Conservation (phyloP, 2,797 vertebrate genomes). For the Petrocephalus schoutedeni region DNA sequence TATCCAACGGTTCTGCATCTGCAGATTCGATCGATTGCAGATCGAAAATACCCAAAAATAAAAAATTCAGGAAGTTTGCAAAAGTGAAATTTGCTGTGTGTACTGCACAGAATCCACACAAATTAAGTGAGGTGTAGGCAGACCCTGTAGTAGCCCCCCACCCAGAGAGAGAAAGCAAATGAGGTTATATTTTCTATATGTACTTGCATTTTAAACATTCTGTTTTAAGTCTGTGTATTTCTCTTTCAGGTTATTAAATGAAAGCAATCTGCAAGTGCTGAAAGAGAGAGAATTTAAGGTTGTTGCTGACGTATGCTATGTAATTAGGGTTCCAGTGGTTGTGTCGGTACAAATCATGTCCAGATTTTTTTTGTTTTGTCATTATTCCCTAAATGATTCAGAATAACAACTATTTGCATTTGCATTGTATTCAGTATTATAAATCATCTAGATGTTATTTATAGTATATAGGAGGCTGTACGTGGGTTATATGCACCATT, state of each 20-base stretch:
- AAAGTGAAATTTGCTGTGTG: background rate
- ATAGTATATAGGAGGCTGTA: background rate
- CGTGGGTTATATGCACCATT: background rate
- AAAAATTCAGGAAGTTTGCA: background rate
- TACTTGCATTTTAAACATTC: background rate
- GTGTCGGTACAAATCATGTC: background rate
- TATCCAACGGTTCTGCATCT: background rate
- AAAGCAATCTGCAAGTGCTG: background rate
- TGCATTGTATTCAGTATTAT: background rate
- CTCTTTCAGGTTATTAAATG: background rate
- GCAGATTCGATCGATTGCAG: background rate
- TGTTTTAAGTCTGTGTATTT: background rate
- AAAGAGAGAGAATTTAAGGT: background rate
- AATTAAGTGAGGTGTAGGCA: background rate
- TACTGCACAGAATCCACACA: background rate
- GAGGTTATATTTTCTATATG: background rate
- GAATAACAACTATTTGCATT: background rate
- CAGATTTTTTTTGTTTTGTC: background rate
- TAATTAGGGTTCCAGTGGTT: background rate
- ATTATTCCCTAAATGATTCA: background rate
- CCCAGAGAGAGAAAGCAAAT: background rate
- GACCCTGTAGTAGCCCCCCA: background rate
- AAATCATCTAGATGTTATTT: background rate
- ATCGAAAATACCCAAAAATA: background rate
- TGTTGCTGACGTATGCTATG: background rate